Evolutionary conservation across 1,140 invertebrate genomes (phyloP), one percentile per base, ranked within the genome.

Genomic region (Triops cancriformis): DNA sequence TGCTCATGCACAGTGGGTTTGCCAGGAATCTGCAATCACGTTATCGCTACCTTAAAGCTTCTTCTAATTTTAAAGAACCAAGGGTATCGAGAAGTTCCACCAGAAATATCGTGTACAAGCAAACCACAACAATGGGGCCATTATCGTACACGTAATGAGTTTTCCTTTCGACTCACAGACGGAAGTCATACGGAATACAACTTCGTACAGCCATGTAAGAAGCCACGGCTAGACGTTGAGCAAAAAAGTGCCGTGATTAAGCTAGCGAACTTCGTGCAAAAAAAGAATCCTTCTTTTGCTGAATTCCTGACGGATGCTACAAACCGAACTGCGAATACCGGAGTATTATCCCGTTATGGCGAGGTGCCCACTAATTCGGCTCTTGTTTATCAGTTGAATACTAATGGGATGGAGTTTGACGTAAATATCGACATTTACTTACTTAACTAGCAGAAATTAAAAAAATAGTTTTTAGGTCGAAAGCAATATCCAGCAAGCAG

Each of bases 351-450:
- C 23, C 23, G 74, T 7, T 42, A 41, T 26, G 74, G 74, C n/a
- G 74, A 28, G n/a, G 74, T 75, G 11, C 74, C 74, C 11, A 31
- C 31, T 10, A 31, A 26, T 9, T 75, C 23, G 10, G 42, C 74
- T 10, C 74, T 75, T 75, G 23, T n/a, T 23, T 37, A 75, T 75
- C 74, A 75, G 74, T n/a, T 75, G 74, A 75, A 75, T 75, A 31
- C 74, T 10, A 75, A 31, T n/a, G 28, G 28, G 42, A 41, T 27
- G 23, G 74, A 75, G 28, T 75, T 41, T 31, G 74, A 75, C 18
- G 74, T 31, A 75, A 75, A 27, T 75, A 7, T 31, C 74, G n/a
- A 45, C 28, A 26, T 31, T 75, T 37, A 26, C 28, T 31, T 75
- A 75, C 28, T 37, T 26, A 10, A n/a, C n/a, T n/a, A n/a, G n/a